A percentile compares a stretch with the other conserved stretches of the same genome.
These are phyloP conservation scores for Aplidium turbinatum DNA, from an alignment of 23 tunicate genomes.

Conservation along the genomic window DNA sequence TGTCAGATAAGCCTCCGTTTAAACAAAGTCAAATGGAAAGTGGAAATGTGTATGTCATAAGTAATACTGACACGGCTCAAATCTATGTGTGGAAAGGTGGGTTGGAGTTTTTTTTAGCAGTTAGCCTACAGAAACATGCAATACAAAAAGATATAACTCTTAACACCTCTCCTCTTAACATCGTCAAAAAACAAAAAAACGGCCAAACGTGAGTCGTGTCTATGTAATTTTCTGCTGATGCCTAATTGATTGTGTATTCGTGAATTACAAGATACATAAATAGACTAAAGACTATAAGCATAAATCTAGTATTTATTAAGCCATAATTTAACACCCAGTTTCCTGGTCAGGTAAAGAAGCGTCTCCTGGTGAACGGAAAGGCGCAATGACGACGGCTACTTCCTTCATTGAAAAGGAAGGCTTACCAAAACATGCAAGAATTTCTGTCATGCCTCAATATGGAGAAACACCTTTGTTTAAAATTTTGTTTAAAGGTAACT, in stretches of 20 bases:
- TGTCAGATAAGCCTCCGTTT: slow-evolving; percentile 89
- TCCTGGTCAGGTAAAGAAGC: slow-evolving; percentile 88
- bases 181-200: no score
- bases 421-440: slow-evolving; percentile 44
- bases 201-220: no score
- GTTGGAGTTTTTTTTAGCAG: no score
- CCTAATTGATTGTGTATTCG: neutral
- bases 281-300: no score
- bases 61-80: slow-evolving; percentile 59
- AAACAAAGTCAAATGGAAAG: slow-evolving; percentile 59
- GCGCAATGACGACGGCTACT: slow-evolving; percentile 46
- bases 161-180: no score
- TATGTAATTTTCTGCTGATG: neutral
- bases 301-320: no score
- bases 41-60: slow-evolving; percentile 72
- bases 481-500: slow-evolving; percentile 72
- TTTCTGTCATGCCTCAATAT: slow-evolving; percentile 69
- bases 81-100: slow-evolving; percentile 95
- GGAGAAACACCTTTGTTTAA: slow-evolving; percentile 92
- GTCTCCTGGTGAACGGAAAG: slow-evolving; percentile 61
- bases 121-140: no score
- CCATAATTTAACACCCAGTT: no score
- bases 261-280: neutral
- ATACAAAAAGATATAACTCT: no score
- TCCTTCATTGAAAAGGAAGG: slow-evolving; percentile 62